Evolutionary conservation across 23 tunicate genomes (phyloP).

Genomic region (Trididemnum miniatum): DNA sequence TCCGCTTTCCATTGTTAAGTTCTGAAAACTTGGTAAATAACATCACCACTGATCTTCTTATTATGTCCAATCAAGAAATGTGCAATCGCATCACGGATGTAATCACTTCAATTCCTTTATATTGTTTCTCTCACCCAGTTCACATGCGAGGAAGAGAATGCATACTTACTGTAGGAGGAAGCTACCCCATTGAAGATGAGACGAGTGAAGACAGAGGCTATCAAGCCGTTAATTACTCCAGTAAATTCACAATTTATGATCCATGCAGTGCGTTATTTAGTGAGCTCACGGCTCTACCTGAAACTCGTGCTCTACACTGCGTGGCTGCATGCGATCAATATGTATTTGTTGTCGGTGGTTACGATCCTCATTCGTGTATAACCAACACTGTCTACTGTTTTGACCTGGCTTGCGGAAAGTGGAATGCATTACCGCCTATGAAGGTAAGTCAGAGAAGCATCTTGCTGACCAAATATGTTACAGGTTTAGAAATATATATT

Average conservation of each 20-base stretch:
- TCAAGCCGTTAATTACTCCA: conserved; percentile 66
- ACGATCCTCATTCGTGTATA: conserved; percentile 86
- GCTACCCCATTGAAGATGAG: conserved; percentile 66
- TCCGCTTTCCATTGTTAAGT: conserved; percentile 74
- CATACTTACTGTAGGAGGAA: conserved; percentile 69
- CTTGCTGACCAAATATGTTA: too few species aligned
- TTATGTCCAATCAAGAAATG: conserved; percentile 60
- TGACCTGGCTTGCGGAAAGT: conserved; percentile 68
- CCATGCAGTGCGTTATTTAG: conserved; percentile 27
- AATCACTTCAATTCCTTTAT: conserved; percentile 45
- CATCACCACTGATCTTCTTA: conserved; percentile 62
- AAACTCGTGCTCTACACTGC: conserved; percentile 77
- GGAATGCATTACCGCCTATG: conserved; percentile 66
- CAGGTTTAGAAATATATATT: too few species aligned
- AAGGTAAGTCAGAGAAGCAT: conserved; percentile 51
- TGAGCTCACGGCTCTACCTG: conserved; percentile 66
- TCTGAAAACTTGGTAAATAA: conserved; percentile 45
- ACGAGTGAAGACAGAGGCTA: conserved; percentile 85
- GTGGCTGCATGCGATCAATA: conserved; percentile 72
- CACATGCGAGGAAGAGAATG: conserved; percentile 68
- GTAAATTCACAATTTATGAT: conserved; percentile 61
- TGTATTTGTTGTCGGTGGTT: conserved; percentile 91
- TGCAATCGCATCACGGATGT: conserved; percentile 46
- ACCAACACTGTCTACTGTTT: conserved; percentile 64
- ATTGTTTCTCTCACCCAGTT: conserved; percentile 40